Evolutionary conservation across 2,797 vertebrate species (phyloP), one percentile per base, ranked within the genome.

Genomic region (Erethizon dorsatum): DNA sequence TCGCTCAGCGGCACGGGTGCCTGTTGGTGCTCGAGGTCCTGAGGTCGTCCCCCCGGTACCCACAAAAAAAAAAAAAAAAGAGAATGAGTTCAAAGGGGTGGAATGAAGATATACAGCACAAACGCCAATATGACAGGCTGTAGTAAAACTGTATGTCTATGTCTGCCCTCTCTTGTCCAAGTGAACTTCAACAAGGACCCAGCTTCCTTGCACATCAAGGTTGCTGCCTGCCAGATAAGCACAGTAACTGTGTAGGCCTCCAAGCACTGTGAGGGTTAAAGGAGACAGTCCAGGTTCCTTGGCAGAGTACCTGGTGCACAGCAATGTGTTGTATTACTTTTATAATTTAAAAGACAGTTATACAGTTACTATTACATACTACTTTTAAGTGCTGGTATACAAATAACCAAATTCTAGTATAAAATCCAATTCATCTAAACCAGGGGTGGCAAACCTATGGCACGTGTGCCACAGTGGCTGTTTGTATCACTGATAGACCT

Each of bases 381-480:
- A 56, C 41, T 65, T 79, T 78, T 54, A n/a, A 92, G 45, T 63
- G 6, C 45, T 79, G 20, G 18, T 12, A 83, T 12, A 33, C 71
- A 95, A 79, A 95, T 45, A 67, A 83, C 11, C 52, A 89, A 50
- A 91, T 69, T 89, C 52, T 69, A 63, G 2, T 86, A 65, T 47
- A 87, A 90, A 85, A 83, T 28, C 26, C n/a, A 75, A 67, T 88
- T 90, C 20, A 84, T 82, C 26, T 50, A 47, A 77, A 77, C 13
- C 6, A 77, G 13, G 2, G 26, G 45, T 31, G 13, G 73, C 45
- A 47, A 77, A 50, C 73, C 45, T 17, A 50, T 31, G 45, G 26
- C 73, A 47, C 24, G 6, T 13, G 24, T 15, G 13, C 26, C 41
- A 47, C 73, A 28, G 26, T 8, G 3, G 26, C 41, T 73, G 41